Evolutionary conservation across 2,797 vertebrate species (phyloP), one percentile per base, ranked within the genome.

Genomic region (Schizopygopsis pylzovi): DNA sequence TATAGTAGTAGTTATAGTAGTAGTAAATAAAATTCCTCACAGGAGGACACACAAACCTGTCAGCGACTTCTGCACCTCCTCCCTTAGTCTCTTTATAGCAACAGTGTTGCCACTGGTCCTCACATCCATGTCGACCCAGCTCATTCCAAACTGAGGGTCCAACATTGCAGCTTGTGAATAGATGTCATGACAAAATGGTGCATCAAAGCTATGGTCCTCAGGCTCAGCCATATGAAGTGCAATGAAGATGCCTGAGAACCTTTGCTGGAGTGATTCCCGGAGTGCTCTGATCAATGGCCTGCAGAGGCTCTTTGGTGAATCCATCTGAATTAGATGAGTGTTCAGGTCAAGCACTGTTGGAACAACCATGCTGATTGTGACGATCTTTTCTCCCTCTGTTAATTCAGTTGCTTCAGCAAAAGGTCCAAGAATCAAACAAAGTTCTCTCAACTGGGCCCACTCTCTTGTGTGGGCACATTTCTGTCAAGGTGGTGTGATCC

Each of bases 401-500:
- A 63, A 25, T 49, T 79, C 37, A n/a, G 77, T 63, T n/a, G 77
- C 54, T 33, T 79, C 77, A 79, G 77, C 25, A 39, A 63, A 79
- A 28, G 56, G 77, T 20, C 45, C 77, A 63, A 79, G 54, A 77
- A 54, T 52, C 10, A 52, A 45, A 25, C 72, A 49, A 13, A 54
- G 10, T 20, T 77, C 25, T 52, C 33, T 77, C 12, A 77, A 16
- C 47, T 77, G 81, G 75, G 65, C 79, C 81, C 81, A 86, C 68
- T 84, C 84, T 79, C 25, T 43, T 47, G 45, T 15, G 22, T 28
- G 22, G 28, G 70, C 87, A 86, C 43, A 86, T 86, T 39, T 28
- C 28, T 28, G 28, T 86, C 15, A 88, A 73, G 20, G 20, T 61
- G 45, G 25, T 82, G 41, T 84, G 87, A 63, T 88, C 84, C 52